phyloP scores from a whole-genome alignment of 2,797 vertebrate genomes.

The Lepilemur ruficaudatus region DNA sequence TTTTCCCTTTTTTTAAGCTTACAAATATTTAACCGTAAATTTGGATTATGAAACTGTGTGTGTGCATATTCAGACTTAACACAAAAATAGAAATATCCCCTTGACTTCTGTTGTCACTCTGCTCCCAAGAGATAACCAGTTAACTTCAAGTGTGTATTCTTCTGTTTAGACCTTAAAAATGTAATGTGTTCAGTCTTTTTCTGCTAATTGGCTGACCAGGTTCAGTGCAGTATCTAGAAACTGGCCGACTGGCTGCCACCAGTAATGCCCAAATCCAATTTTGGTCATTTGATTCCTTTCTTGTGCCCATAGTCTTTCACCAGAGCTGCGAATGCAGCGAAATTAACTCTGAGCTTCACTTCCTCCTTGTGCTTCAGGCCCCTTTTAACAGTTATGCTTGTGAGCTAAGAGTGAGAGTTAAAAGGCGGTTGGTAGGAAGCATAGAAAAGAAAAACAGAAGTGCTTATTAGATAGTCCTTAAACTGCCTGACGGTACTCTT shows the following conservation, averaged over 20 bases:
- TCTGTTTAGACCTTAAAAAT: background rate
- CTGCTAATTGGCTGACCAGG: background rate
- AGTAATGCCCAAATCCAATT: background rate
- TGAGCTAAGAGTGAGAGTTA: background rate
- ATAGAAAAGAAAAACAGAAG: background rate
- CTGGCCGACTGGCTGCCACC: background rate
- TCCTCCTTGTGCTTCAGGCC: background rate
- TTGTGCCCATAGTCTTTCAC: background rate
- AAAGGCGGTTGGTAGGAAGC: background rate
- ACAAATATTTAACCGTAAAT: background rate
- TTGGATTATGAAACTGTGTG: background rate
- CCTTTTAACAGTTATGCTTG: background rate
- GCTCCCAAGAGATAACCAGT: background rate
- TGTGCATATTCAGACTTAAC: background rate
- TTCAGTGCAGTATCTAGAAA: background rate
- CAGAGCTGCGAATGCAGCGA: background rate
- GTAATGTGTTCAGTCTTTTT: background rate
- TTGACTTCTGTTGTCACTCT: background rate
- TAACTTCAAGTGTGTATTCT: background rate
- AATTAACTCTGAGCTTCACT: background rate
- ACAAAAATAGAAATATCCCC: background rate
- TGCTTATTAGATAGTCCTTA: background rate
- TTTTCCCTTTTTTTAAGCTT: background rate
- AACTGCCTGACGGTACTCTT: background rate
- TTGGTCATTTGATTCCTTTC: constrained; percentile 16